Percentiles rank a stretch among this genome's conserved stretches.
These are phyloP conservation scores for Erebia aethiops DNA, from an alignment of 2,888 invertebrate genomes.

Conservation along the genomic window DNA sequence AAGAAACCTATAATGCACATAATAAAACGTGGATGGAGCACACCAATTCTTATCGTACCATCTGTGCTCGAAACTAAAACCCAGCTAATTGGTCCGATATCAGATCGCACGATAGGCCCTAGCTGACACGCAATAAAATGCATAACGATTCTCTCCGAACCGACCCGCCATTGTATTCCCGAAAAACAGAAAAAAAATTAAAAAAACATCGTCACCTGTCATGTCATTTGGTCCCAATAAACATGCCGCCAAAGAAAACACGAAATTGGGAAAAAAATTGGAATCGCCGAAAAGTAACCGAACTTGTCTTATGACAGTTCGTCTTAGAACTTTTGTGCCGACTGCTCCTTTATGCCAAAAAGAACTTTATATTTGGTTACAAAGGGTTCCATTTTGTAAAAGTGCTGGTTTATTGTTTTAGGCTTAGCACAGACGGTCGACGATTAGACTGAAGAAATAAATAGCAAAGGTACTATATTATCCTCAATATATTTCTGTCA, in stretches of 20 bases:
- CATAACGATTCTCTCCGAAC: constrained; percentile 73
- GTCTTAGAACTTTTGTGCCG: constrained; percentile 33
- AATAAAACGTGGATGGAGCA: constrained; percentile 19
- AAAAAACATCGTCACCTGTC: constrained; percentile 80
- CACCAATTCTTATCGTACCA: constrained; percentile 62
- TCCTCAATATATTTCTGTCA: no score
- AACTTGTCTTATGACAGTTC: constrained; percentile 67
- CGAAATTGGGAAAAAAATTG: constrained; percentile 65
- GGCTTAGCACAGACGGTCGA: constrained; percentile 1
- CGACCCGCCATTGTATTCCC: constrained; percentile 50
- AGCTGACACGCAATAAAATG: constrained; percentile 77
- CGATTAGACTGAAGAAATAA: background rate
- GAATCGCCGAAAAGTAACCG: constrained; percentile 73
- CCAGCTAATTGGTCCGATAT: constrained; percentile 71
- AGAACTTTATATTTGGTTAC: background rate
- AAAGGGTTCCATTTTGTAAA: constrained; percentile 45
- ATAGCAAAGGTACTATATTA: no score
- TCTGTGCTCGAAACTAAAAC: constrained; percentile 63
- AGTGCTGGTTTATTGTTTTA: constrained; percentile 43
- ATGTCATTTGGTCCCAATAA: constrained; percentile 82
- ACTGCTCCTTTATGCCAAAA: background rate
- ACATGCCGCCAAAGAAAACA: constrained; percentile 78
- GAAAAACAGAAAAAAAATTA: constrained; percentile 36
- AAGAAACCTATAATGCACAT: constrained; percentile 2
- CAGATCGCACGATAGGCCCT: constrained; percentile 55